Conservation (phyloP, 2,888 invertebrate species). For the Drosophila kambysellisi region DNA sequence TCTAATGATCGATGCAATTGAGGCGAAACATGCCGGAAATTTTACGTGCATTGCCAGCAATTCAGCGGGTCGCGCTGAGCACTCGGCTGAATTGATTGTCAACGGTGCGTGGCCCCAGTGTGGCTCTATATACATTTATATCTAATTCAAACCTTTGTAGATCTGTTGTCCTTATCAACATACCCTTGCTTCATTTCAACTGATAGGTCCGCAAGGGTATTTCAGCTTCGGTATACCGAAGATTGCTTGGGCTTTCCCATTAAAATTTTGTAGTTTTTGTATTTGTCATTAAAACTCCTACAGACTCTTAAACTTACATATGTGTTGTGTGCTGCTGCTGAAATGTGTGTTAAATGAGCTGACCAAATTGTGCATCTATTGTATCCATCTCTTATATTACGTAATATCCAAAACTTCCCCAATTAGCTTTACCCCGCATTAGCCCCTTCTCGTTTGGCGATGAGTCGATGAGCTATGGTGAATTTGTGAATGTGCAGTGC, state of each 20-base stretch:
- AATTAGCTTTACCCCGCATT: slow-evolving; percentile 90
- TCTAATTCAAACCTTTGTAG: background rate
- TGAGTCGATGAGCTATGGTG: slow-evolving; percentile 89
- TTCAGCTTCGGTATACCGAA: slow-evolving; percentile 59
- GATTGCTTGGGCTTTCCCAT: slow-evolving; percentile 65
- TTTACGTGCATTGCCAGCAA: slow-evolving; percentile 92
- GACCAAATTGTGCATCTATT: background rate
- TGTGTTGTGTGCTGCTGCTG: slow-evolving; percentile 52
- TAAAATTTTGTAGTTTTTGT: slow-evolving; percentile 19
- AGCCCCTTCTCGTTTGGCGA: slow-evolving; percentile 91
- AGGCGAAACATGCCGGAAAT: slow-evolving; percentile 90
- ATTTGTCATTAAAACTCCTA: slow-evolving; percentile 4
- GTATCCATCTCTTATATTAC: background rate
- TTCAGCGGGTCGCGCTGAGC: slow-evolving; percentile 89
- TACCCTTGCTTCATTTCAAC: background rate
- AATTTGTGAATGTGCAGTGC: slow-evolving; percentile 86
- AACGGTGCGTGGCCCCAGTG: slow-evolving; percentile 87
- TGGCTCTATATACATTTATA: background rate
- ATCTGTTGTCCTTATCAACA: background rate
- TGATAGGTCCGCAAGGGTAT: slow-evolving; percentile 18
- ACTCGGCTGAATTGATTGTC: slow-evolving; percentile 90
- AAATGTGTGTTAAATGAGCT: slow-evolving; percentile 18
- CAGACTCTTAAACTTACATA: background rate
- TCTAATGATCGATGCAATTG: slow-evolving; percentile 89
- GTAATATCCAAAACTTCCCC: background rate